Evolutionary conservation across 2,797 vertebrate species (phyloP).

Genomic region (Hypotaenidia okinawae): DNA sequence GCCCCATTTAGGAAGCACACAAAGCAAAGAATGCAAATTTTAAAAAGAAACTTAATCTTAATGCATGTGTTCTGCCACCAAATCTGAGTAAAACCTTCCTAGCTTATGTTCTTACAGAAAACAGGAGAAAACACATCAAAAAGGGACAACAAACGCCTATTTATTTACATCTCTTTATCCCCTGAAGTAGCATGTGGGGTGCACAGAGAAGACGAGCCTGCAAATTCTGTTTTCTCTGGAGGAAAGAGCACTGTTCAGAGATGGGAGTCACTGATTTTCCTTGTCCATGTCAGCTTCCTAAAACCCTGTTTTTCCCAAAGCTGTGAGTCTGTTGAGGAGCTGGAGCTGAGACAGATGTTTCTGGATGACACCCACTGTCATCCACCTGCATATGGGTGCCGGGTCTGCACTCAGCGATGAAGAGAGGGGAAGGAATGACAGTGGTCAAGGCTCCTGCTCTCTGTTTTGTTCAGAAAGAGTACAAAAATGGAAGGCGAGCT

Average conservation of each 20-base stretch:
- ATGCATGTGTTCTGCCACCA: conserved; percentile 71
- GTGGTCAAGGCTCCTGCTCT: neutral
- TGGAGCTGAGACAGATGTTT: neutral
- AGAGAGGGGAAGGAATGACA: neutral
- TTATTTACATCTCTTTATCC: conserved; percentile 52
- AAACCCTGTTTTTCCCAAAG: conserved; percentile 16
- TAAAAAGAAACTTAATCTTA: conserved; percentile 75
- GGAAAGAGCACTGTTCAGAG: neutral
- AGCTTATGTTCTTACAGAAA: conserved; percentile 75
- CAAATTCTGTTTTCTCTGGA: conserved; percentile 1
- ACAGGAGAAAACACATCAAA: conserved; percentile 23
- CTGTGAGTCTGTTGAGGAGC: neutral
- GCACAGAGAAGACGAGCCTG: neutral
- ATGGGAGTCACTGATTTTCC: neutral
- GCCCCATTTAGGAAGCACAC: conserved; percentile 75
- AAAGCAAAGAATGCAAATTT: conserved; percentile 75
- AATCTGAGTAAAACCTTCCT: conserved; percentile 71
- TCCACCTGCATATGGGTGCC: accelerated
- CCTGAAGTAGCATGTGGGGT: neutral
- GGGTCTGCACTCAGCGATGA: accelerated
- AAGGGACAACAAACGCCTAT: conserved; percentile 39
- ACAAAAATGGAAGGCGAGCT: neutral
- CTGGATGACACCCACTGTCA: neutral
- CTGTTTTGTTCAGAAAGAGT: neutral
- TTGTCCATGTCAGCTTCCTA: neutral